phyloP scores from a whole-genome alignment of 2,888 invertebrate species.

The Dynastes hyllus region DNA sequence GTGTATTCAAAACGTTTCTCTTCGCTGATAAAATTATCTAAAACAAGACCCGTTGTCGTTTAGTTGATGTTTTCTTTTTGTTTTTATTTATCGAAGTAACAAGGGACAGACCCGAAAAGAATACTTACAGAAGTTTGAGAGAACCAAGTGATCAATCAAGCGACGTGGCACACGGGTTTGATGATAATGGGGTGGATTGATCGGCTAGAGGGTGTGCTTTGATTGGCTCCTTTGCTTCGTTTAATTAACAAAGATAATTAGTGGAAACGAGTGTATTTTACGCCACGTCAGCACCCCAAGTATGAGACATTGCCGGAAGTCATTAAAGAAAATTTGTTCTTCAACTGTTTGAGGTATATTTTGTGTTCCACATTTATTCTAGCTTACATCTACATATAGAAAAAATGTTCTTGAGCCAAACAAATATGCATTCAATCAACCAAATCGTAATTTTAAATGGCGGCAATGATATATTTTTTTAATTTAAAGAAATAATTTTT shows the following conservation, averaged over 20 bases:
- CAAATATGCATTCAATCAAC: too few species aligned
- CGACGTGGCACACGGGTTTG: neutral
- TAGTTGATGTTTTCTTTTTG: neutral
- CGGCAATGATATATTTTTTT: too few species aligned
- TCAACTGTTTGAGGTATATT: too few species aligned
- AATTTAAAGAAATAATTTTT: too few species aligned
- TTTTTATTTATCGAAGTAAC: neutral
- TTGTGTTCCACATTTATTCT: too few species aligned
- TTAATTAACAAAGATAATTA: conserved; percentile 59
- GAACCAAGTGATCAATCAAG: conserved; percentile 50
- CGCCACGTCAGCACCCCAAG: conserved; percentile 17
- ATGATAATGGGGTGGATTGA: conserved; percentile 37
- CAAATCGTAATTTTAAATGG: too few species aligned
- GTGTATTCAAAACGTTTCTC: neutral
- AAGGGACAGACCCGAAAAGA: neutral
- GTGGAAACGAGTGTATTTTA: conserved; percentile 51
- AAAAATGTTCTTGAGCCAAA: too few species aligned
- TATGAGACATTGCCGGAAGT: neutral
- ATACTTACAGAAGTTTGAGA: neutral
- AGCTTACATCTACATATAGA: too few species aligned
- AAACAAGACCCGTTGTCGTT: neutral
- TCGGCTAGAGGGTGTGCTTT: conserved; percentile 40
- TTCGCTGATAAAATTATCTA: neutral
- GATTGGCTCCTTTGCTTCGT: conserved; percentile 46
- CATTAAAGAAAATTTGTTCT: conserved; percentile 2